These are phyloP conservation scores for Drosophila arawakana DNA, from an alignment of 1,140 invertebrate genomes.

Conservation along the genomic window DNA sequence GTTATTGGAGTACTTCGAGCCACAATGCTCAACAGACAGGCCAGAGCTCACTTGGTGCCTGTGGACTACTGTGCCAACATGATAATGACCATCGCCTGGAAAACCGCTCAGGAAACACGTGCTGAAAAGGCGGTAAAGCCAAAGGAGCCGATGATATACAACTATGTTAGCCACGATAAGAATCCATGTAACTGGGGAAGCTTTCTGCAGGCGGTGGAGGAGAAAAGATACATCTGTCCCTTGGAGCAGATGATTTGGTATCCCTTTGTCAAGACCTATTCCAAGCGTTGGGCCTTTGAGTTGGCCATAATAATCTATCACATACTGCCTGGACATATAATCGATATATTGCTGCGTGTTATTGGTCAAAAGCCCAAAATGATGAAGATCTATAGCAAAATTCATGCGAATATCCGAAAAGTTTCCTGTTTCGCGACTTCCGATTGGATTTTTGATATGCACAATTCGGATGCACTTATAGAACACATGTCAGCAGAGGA, in stretches of 20 bases:
- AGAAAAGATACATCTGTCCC: slow-evolving; percentile 74
- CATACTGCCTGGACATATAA: slow-evolving; percentile 86
- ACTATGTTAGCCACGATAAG: slow-evolving; percentile 88
- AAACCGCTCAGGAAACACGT: slow-evolving; percentile 37
- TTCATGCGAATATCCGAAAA: slow-evolving; percentile 88
- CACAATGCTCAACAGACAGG: slow-evolving; percentile 58
- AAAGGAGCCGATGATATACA: slow-evolving; percentile 86
- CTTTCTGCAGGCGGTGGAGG: slow-evolving; percentile 81
- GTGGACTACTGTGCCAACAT: slow-evolving; percentile 92
- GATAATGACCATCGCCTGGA: slow-evolving; percentile 89
- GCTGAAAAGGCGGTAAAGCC: not conserved
- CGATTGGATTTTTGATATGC: slow-evolving; percentile 89
- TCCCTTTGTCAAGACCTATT: slow-evolving; percentile 83
- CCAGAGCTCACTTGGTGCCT: slow-evolving; percentile 88
- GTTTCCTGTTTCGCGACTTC: slow-evolving; percentile 89
- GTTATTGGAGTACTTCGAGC: slow-evolving; percentile 90
- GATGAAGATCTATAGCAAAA: slow-evolving; percentile 89
- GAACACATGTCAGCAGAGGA: slow-evolving; percentile 87
- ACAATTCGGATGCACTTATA: slow-evolving; percentile 87
- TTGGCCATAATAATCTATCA: slow-evolving; percentile 86
- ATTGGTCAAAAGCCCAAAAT: slow-evolving; percentile 84
- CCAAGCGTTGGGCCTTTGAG: slow-evolving; percentile 81
- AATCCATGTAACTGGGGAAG: slow-evolving; percentile 88
- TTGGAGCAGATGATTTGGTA: slow-evolving; percentile 85
- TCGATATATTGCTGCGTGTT: slow-evolving; percentile 85